These are phyloP conservation scores for Cacatua alba DNA, from an alignment of 2,113 vertebrate genomes.

Conservation along the genomic window DNA sequence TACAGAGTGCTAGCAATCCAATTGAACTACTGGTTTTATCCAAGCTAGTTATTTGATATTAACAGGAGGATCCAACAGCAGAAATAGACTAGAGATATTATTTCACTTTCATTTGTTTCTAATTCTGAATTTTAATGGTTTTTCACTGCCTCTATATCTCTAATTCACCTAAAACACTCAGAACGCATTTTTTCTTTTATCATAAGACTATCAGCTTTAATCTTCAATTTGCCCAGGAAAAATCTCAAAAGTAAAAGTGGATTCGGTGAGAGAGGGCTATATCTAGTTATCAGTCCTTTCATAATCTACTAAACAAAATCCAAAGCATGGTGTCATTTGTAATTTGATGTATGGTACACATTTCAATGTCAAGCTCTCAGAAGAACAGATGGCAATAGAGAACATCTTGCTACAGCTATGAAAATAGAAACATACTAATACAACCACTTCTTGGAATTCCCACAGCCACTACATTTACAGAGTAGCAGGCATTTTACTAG, in stretches of 20 bases:
- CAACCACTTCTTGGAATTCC: not conserved
- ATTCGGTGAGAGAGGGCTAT: not conserved
- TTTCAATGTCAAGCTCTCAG: not conserved
- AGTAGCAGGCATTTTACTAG: not conserved
- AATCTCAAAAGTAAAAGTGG: not conserved
- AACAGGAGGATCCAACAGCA: not conserved
- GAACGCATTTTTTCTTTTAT: not conserved
- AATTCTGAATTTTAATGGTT: not conserved
- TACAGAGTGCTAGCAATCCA: not conserved
- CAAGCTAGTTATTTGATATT: not conserved
- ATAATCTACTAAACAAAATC: not conserved
- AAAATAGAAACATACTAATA: not conserved
- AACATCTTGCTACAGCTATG: accelerated
- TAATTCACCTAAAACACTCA: not conserved
- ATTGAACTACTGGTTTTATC: not conserved
- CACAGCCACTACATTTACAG: accelerated
- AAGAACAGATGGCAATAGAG: not conserved
- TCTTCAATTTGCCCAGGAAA: not conserved
- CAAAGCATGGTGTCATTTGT: not conserved
- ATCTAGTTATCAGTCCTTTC: not conserved
- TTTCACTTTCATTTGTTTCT: not conserved
- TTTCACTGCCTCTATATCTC: not conserved
- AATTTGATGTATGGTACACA: not conserved
- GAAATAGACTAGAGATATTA: not conserved
- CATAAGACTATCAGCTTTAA: not conserved